phyloP scores from a whole-genome alignment of 2,113 vertebrate species.

The Xiphias gladius region DNA sequence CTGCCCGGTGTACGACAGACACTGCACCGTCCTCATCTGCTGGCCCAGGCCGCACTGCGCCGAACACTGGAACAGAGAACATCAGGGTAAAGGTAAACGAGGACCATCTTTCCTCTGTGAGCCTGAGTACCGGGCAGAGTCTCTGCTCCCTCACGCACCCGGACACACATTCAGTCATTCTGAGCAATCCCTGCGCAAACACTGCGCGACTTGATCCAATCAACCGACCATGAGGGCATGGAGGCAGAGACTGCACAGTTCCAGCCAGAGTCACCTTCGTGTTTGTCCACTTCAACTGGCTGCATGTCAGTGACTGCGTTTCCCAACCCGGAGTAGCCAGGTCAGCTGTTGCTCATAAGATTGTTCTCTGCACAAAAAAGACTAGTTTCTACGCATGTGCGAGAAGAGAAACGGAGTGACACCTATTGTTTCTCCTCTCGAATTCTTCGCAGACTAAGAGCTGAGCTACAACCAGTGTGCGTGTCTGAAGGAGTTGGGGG shows the following conservation, averaged over 20 bases:
- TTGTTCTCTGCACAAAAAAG: not conserved
- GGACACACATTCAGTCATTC: constrained; percentile 19
- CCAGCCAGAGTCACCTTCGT: constrained; percentile 41
- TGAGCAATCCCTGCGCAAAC: constrained; percentile 28
- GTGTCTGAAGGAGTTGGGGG: not conserved
- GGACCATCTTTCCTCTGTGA: constrained; percentile 29
- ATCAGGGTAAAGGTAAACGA: not conserved
- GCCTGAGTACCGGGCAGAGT: not conserved
- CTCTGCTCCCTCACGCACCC: not conserved
- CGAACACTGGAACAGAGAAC: constrained; percentile 88
- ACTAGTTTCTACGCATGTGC: not conserved
- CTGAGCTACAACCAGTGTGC: not conserved
- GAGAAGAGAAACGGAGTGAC: not conserved
- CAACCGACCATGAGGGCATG: constrained; percentile 34
- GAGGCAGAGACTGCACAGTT: constrained; percentile 3
- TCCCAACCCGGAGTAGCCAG: not conserved
- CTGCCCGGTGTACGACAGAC: constrained; percentile 96
- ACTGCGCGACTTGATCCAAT: constrained; percentile 54
- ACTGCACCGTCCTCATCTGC: constrained; percentile 95
- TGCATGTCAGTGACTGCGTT: not conserved
- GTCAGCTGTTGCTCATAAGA: constrained; percentile 12
- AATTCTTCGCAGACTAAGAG: constrained; percentile 21
- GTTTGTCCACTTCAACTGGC: not conserved
- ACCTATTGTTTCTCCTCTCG: constrained; percentile 10
- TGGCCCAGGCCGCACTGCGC: constrained; percentile 97